Percentiles rank a stretch among this genome's conserved stretches.
Conservation (phyloP, 2,797 vertebrate species). For the Chiroxiphia lanceolata region DNA sequence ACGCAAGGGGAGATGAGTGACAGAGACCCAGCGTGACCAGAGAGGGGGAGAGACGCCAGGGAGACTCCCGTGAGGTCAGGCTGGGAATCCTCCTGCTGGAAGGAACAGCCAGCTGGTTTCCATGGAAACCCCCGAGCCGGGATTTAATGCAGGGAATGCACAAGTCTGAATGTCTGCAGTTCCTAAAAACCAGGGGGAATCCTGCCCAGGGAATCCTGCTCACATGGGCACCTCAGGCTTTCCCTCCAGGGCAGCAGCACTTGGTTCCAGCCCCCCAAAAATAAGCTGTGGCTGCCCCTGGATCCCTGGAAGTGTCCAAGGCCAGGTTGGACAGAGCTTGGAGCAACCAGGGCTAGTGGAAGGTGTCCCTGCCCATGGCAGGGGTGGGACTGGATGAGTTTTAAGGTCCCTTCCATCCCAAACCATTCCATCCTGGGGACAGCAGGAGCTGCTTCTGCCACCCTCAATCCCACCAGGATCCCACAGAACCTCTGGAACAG, state of each 20-base stretch:
- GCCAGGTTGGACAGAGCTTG: neutral
- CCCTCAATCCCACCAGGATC: fast-evolving
- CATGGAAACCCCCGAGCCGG: neutral
- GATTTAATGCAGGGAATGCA: neutral
- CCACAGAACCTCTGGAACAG: no score
- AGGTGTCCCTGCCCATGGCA: neutral
- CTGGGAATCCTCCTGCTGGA: conserved; percentile 11
- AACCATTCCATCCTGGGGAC: neutral
- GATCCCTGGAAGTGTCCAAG: neutral
- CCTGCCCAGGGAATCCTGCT: neutral
- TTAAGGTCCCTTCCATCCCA: neutral
- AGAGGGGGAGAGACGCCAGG: neutral
- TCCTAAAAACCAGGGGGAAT: neutral
- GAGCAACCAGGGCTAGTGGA: neutral
- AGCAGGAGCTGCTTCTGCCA: neutral
- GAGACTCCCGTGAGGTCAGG: conserved; percentile 16
- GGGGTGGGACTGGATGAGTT: neutral
- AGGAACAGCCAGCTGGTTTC: neutral
- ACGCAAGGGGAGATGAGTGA: neutral
- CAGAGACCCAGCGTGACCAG: fast-evolving
- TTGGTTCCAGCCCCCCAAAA: neutral
- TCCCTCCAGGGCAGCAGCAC: neutral
- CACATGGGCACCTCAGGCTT: neutral
- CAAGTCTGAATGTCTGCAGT: neutral
- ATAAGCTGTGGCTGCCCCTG: neutral